Evolutionary conservation across 2,113 vertebrate species (phyloP), one percentile per base, ranked within the genome.

Genomic region (Zosterops borbonicus): DNA sequence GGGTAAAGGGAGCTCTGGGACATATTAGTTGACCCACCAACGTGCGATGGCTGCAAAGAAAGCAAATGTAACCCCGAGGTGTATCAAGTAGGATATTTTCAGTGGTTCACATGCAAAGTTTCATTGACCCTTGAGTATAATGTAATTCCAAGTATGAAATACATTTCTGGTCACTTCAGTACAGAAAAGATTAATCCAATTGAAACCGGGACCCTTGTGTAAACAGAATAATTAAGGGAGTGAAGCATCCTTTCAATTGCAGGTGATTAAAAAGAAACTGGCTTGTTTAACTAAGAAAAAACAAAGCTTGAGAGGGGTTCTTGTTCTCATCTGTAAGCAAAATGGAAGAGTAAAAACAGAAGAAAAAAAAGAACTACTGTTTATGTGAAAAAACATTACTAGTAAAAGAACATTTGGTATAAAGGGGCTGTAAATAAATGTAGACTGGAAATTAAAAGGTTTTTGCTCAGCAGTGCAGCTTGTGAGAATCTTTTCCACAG

Each of bases 231-330:
- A 67, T 82, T 63, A 35, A 71, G 24, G 29, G 69, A 82, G 11
- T 0, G 0, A 75, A 75, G 35, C 23, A 28, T 62, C 46, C 77
- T 83, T 81, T 35, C 31, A 77, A 10, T 35, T 0, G 0, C 10
- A 27, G 39, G 13, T 79, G 47, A 52, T 75, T 75, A n/a, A 41
- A 80, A 81, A 56, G 18, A 56, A 47, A 44, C 37, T 41, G 55
- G 5, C 33, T 67, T 71, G 11, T 83, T 94, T 73, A 83, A 50
- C 22, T 69, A 19, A 52, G 53, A 21, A 82, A 59, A 90, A 93
- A 70, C n/a, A 58, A 78, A 79, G 29, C 25, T 85, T 75, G 42
- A 75, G 44, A 64, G 13, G 41, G 33, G 6, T 71, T 84, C 35
- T 91, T 65, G 4, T 71, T 90, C 73, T 46, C 12, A 23, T 50